Base-by-base conservation (phyloP, 2,888 invertebrate genomes). In the Scelioninae gen. 1 region DNA sequence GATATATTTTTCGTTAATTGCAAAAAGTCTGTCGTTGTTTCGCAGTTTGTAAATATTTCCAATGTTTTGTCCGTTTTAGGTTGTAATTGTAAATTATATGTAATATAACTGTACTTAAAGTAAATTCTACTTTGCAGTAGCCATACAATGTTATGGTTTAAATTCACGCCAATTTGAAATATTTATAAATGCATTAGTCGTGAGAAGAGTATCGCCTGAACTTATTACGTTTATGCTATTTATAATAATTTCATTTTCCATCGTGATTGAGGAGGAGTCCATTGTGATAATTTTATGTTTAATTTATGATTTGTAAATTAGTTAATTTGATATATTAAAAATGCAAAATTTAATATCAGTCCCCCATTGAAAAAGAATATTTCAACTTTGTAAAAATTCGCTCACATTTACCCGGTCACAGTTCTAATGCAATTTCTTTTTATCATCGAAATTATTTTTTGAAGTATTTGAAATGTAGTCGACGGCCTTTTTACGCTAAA, bases 61-160 rank as follows among this genome's bases (percentile, higher is more conserved):
- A 23, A 23, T 23, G 23, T 23, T 43, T 43, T n/a, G 43, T n/a
- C n/a, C 9, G 11, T 43, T 43, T n/a, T 23, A 23, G 23, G 23
- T 23, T 1, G 43, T 11, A n/a, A 43, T 43, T 43, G 11, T 51
- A 65, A 34, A 29, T 63, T 60, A 34, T 49, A 63, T 49, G 32
- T 63, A 63, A 49, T 49, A 63, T 51, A 40, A 23, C 23, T 23
- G 72, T 72, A 72, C 72, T 72, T 72, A 72, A 62, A 72, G 72
- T 72, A 72, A 72, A 72, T 51, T 62, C 53, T 72, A 72, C 72
- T 72, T 72, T 72, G 71, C 60, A 71, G 49, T 32, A 23, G 23
- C 23, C 23, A 23, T 23, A 23, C 23, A 23, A 38, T 38, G 38
- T 38, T 9, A 38, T 38, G 38, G 10, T 8, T 1, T 1, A 9